Base-by-base conservation (phyloP, 2,888 invertebrate genomes). In the Cantharis flavilabris region DNA sequence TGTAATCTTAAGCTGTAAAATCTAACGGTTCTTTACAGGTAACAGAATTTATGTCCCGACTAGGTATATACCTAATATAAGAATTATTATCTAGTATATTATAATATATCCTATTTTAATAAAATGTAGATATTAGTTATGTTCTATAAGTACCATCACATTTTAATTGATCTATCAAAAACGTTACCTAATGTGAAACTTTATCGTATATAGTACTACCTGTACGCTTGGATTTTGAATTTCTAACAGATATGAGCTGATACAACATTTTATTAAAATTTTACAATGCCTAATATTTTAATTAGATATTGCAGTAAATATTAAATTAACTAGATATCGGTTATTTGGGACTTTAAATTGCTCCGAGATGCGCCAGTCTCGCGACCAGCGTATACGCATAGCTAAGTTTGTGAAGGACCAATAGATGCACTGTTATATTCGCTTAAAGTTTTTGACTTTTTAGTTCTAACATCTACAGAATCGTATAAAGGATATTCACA, bases 401-500 rank as follows among this genome's bases (percentile, higher is more conserved):
- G 93, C 92, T 94, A 93, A 92, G 93, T 92, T 84, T 92, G 92
- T 82, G 93, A 92, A 14, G 92, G 93, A 11, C 92, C 93, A 89
- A 93, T 90, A 7, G 93, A 93, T 80, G 92, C 92, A 84, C 93
- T 93, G 73, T 93, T 93, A 76, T 93, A 93, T 87, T 93, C 93
- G 77, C 93, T 93, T 78, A 93, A 91, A 80, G 92, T 92, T 75
- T 87, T 86, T 4, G 85, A 82, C 9, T 84, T 78, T 9, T 92
- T 92, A 3, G 89, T 89, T 83, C 92, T 93, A 33, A 91, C 93
- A 23, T 94, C 93, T 83, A 93, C 88, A 4, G 93, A 94, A 86
- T 97, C 94, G 86, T 97, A 97, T 76, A 97, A 90, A 0, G 97
- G 97, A 84, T 93, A 96, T 87, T 97, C 97, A 86, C 96, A 97